Percentiles rank a stretch among this genome's conserved stretches.
phyloP scores from a whole-genome alignment of 1,140 invertebrate species.

The Plutomurus gul region DNA sequence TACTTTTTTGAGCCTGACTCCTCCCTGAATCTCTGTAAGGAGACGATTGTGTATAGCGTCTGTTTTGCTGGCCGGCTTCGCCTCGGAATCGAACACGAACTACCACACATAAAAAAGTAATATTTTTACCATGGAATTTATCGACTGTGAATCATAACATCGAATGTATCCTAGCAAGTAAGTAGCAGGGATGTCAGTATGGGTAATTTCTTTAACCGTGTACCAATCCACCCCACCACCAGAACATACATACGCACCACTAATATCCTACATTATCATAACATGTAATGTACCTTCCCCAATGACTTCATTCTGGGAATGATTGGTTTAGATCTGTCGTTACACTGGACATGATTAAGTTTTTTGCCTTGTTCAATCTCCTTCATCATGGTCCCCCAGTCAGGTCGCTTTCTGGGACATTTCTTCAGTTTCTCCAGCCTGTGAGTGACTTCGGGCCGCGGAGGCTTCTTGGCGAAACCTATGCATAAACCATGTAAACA shows the following conservation, averaged over 20 bases:
- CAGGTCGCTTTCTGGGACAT: slow-evolving; percentile 76
- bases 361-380: slow-evolving; percentile 78
- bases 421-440: slow-evolving; percentile 68
- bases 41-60: slow-evolving; percentile 78
- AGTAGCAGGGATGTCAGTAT: too few relatives aligned
- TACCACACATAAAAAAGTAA: slow-evolving; percentile 60
- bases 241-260: too few relatives aligned
- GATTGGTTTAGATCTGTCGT: slow-evolving; percentile 72
- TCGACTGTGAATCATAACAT: too few relatives aligned
- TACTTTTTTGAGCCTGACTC: slow-evolving; percentile 74
- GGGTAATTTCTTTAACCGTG: too few relatives aligned
- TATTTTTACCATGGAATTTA: background rate
- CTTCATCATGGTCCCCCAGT: slow-evolving; percentile 88
- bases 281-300: slow-evolving; percentile 60
- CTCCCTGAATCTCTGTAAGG: slow-evolving; percentile 79
- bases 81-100: slow-evolving; percentile 86
- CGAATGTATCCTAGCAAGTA: too few relatives aligned
- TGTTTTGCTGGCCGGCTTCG: slow-evolving; percentile 61
- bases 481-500: background rate
- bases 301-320: slow-evolving; percentile 69
- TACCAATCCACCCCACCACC: too few relatives aligned
- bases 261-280: too few relatives aligned
- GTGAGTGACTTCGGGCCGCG: background rate
- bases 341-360: slow-evolving; percentile 78
- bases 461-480: background rate